phyloP scores from a whole-genome alignment of 2,888 invertebrate species.

The Meteorus cinctellus region DNA sequence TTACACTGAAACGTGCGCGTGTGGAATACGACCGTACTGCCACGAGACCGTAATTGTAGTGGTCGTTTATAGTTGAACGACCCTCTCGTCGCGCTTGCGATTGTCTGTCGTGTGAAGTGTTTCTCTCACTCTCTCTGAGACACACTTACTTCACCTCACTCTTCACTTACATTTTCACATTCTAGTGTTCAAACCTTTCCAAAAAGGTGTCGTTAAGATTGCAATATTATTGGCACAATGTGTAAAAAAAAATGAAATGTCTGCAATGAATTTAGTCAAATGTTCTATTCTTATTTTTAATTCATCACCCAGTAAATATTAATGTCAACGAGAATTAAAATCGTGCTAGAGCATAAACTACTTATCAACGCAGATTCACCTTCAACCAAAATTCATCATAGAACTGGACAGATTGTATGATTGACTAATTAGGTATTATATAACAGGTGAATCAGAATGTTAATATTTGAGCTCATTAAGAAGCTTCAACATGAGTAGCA shows the following conservation, averaged over 20 bases:
- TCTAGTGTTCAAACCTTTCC: neutral
- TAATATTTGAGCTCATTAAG: no score
- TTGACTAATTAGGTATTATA: no score
- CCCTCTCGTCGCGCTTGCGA: slow-evolving; percentile 56
- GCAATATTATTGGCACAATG: slow-evolving; percentile 15
- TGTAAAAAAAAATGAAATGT: neutral
- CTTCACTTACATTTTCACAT: neutral
- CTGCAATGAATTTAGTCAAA: neutral
- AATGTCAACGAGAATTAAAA: no score
- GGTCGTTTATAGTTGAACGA: slow-evolving; percentile 72
- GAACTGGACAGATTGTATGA: no score
- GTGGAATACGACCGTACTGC: slow-evolving; percentile 35
- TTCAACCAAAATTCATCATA: no score
- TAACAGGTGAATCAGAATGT: no score
- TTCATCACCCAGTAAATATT: no score
- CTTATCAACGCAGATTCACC: no score
- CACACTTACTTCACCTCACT: neutral
- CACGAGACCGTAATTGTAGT: slow-evolving; percentile 65
- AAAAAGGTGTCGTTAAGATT: slow-evolving; percentile 16
- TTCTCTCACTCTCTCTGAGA: slow-evolving; percentile 22
- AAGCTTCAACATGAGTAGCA: no score
- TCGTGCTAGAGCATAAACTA: no score
- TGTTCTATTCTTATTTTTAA: neutral
- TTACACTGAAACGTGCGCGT: slow-evolving; percentile 53
- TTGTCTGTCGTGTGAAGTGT: slow-evolving; percentile 47